Evolutionary conservation across 2,797 vertebrate genomes (phyloP), one percentile per base, ranked within the genome.

Genomic region (Iguana delicatissima): DNA sequence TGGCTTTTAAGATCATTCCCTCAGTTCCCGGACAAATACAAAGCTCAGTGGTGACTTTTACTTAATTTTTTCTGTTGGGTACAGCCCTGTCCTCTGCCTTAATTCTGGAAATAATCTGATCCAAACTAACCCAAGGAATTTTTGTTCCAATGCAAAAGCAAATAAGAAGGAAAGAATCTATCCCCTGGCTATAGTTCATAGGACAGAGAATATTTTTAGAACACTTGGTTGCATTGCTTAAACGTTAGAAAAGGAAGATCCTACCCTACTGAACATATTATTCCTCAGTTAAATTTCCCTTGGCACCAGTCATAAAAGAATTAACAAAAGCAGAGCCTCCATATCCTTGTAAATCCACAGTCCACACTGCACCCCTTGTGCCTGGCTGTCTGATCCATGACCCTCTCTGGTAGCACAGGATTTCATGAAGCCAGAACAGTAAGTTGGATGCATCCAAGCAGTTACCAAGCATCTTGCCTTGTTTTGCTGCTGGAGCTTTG

Each of bases 121-220:
- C 35, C 72, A 91, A 83, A 20, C 72, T 79, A 0, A 42, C 10
- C 67, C 77, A 38, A 46, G 67, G 8, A 85, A 84, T 84, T 62
- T 62, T 55, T 20, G 52, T 90, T 90, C 69, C 80, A n/a, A 20
- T 84, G 74, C 18, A 84, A 86, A 92, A 89, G 55, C 90, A 80
- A 84, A 42, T 64, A 20, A 84, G 59, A 92, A 77, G 90, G 88
- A 35, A 72, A 88, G 89, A 35, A 72, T 85, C 85, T 86, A 12
- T 35, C 2, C 74, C 89, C 57, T 94, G 84, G 59, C 79, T 57
- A 42, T 20, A 77, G 80, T 80, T 80, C 69, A 52, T 86, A 67
- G 38, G 64, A 38, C 83, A 92, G 76, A 13, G 24, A 67, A 2
- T 73, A 50, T 91, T 94, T 94, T 90, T 79, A 84, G 87, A 91